Percentiles rank a stretch among this genome's conserved stretches.
phyloP scores from a whole-genome alignment of 1,140 invertebrate species.

The Tribolium castaneum region DNA sequence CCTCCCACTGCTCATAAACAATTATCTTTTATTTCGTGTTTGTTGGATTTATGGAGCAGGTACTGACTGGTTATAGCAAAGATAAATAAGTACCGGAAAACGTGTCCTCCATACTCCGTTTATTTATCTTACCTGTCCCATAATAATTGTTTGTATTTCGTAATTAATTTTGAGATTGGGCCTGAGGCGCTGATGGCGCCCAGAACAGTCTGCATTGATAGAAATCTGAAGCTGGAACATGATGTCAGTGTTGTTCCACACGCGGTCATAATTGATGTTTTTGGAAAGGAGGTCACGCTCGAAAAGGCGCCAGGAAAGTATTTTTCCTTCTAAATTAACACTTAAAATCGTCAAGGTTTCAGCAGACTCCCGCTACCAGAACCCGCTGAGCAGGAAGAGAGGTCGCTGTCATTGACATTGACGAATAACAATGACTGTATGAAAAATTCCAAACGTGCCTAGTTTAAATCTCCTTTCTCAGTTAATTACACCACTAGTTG shows the following conservation, averaged over 20 bases:
- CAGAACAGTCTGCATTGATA: slow-evolving; percentile 3
- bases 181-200: slow-evolving; percentile 12
- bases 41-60: not conserved
- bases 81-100: slow-evolving; percentile 5
- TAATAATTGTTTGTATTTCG: slow-evolving; percentile 28
- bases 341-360: slow-evolving; percentile 50
- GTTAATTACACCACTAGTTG: slow-evolving; percentile 35
- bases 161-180: slow-evolving; percentile 25
- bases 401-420: slow-evolving; percentile 52
- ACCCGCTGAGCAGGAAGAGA: slow-evolving; percentile 48
- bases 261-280: slow-evolving; percentile 32
- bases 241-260: slow-evolving; percentile 32
- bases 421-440: slow-evolving; percentile 46
- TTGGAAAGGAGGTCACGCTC: slow-evolving; percentile 53
- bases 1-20: not conserved
- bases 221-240: slow-evolving; percentile 17
- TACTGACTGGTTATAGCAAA: not conserved
- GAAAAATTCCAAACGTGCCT: slow-evolving; percentile 43
- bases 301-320: slow-evolving; percentile 55
- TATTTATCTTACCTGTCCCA: slow-evolving; percentile 16
- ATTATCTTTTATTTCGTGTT: not conserved
- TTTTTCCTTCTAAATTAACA: slow-evolving; percentile 54
- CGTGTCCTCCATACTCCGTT: slow-evolving; percentile 15
- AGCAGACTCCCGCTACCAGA: slow-evolving; percentile 31
- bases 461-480: slow-evolving; percentile 21